These are phyloP conservation scores for Ptychoptera contaminata DNA, from an alignment of 2,888 invertebrate genomes.

Conservation along the genomic window DNA sequence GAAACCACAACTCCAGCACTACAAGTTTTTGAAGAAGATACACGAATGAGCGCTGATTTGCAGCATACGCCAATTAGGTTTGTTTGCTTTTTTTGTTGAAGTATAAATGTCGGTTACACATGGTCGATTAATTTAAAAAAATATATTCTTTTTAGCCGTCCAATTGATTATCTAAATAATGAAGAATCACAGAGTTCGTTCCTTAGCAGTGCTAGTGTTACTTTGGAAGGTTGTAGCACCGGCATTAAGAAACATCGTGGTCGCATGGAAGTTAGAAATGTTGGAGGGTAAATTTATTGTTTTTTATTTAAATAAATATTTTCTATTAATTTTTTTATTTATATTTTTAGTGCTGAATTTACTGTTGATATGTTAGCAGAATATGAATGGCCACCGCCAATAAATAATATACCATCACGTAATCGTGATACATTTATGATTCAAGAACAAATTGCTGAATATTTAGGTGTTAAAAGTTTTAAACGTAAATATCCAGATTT, in stretches of 20 bases:
- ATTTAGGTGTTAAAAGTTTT: slow-evolving; percentile 88
- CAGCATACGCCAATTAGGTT: not conserved
- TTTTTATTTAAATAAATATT: not conserved
- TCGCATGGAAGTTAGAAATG: slow-evolving; percentile 34
- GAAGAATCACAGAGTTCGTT: slow-evolving; percentile 78
- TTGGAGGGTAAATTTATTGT: slow-evolving; percentile 27
- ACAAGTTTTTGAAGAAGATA: slow-evolving; percentile 55
- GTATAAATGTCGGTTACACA: too few relatives aligned
- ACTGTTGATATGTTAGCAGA: slow-evolving; percentile 83
- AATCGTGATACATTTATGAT: slow-evolving; percentile 73
- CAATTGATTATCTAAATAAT: slow-evolving; percentile 25
- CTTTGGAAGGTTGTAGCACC: slow-evolving; percentile 16
- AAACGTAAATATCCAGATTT: slow-evolving; percentile 90
- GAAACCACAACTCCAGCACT: slow-evolving; percentile 35
- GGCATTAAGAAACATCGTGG: slow-evolving; percentile 23
- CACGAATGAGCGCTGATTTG: slow-evolving; percentile 57
- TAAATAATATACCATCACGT: not conserved
- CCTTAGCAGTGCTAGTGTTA: slow-evolving; percentile 40
- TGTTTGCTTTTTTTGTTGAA: too few relatives aligned
- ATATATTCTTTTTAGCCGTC: too few relatives aligned
- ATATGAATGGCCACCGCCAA: slow-evolving; percentile 75
- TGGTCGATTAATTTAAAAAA: too few relatives aligned
- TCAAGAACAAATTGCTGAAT: slow-evolving; percentile 92
- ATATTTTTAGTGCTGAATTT: slow-evolving; percentile 26
- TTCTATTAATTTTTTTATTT: not conserved